phyloP scores from a whole-genome alignment of 1,140 invertebrate species.

The Heliconius hewitsoni region DNA sequence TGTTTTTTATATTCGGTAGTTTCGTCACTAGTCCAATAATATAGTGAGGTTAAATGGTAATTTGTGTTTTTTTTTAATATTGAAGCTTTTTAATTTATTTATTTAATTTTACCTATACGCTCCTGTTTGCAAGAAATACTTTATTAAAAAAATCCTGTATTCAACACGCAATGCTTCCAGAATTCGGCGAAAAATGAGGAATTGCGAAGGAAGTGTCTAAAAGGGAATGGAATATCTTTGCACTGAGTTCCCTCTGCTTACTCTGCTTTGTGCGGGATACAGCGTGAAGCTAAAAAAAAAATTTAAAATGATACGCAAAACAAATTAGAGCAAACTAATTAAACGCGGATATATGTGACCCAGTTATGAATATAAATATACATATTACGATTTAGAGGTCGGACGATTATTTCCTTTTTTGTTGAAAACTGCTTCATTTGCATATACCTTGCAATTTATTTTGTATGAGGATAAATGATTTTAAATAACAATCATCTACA shows the following conservation, averaged over 20 bases:
- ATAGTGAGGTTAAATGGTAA: not conserved
- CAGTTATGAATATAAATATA: not conserved
- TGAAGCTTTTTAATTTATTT: not conserved
- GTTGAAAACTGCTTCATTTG: not conserved
- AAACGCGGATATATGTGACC: not conserved
- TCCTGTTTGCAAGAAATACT: too few relatives aligned
- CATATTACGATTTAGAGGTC: not conserved
- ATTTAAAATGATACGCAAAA: not conserved
- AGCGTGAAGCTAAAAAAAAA: too few relatives aligned
- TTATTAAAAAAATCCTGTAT: too few relatives aligned
- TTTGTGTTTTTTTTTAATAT: not conserved
- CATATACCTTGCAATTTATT: not conserved
- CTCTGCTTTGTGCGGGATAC: too few relatives aligned
- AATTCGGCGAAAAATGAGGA: too few relatives aligned
- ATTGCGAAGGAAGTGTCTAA: too few relatives aligned
- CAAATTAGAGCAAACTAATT: not conserved
- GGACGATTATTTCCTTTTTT: not conserved
- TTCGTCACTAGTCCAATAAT: slow-evolving; percentile 47
- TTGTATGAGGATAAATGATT: not conserved
- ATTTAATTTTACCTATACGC: not conserved
- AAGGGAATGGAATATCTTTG: too few relatives aligned
- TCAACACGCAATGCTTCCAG: too few relatives aligned
- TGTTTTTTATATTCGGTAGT: slow-evolving; percentile 49
- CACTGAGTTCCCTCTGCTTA: too few relatives aligned
- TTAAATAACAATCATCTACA: too few relatives aligned